Conservation (phyloP, 2,888 invertebrate genomes). For the Thera britannica region DNA sequence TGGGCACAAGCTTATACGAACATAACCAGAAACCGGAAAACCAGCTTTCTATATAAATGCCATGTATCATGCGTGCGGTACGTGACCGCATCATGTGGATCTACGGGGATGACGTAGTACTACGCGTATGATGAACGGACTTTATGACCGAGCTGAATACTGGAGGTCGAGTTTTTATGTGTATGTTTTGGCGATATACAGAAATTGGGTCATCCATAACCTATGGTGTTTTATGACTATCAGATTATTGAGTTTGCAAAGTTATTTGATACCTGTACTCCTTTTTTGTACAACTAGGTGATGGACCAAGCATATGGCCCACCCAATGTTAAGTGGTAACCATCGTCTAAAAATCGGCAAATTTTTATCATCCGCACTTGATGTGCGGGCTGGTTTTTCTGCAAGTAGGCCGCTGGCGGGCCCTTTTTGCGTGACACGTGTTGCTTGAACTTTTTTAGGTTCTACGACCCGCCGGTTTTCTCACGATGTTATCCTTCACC, state of each 20-base stretch:
- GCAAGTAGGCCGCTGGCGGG: too few relatives aligned
- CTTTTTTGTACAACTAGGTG: not conserved
- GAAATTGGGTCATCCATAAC: constrained; percentile 14
- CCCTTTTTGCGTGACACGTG: too few relatives aligned
- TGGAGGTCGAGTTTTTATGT: constrained; percentile 18
- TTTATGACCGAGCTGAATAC: constrained; percentile 22
- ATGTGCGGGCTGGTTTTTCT: too few relatives aligned
- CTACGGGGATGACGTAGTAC: constrained; percentile 36
- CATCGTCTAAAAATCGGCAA: too few relatives aligned
- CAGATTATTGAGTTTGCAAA: not conserved
- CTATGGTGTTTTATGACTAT: not conserved
- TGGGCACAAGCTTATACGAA: not conserved
- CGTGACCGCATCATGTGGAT: constrained; percentile 47
- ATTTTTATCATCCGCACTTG: too few relatives aligned
- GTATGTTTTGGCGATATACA: constrained; percentile 7
- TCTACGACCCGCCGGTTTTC: too few relatives aligned
- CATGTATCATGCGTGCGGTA: constrained; percentile 51
- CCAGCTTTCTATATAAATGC: constrained; percentile 11
- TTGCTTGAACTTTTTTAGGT: too few relatives aligned
- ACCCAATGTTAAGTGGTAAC: too few relatives aligned
- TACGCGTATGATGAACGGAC: constrained; percentile 24
- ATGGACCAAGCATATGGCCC: not conserved
- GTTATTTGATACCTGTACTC: too few relatives aligned
- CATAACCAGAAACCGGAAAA: not conserved
- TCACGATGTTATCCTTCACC: too few relatives aligned